Percentiles rank a stretch among this genome's conserved stretches.
Conservation (phyloP, 1,140 invertebrate species). For the Oryctes rhinoceros region DNA sequence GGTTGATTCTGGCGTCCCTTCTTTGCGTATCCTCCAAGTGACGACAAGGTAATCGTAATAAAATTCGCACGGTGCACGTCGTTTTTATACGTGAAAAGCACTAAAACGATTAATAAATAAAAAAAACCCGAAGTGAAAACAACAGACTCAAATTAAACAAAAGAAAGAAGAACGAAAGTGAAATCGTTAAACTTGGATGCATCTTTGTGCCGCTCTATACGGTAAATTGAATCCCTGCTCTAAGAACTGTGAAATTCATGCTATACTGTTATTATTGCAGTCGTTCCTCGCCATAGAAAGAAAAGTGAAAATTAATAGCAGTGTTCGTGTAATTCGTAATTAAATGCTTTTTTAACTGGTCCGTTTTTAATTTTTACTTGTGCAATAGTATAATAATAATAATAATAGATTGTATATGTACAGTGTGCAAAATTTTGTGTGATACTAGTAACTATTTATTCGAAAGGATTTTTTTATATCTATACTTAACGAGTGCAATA, state of each 20-base stretch:
- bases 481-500: constrained; percentile 17
- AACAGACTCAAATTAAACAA: background rate
- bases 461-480: background rate
- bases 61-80: background rate
- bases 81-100: too few species aligned
- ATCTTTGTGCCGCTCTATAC: background rate
- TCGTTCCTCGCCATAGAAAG: background rate
- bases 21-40: background rate
- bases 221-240: constrained; percentile 13
- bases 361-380: background rate
- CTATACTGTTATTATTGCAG: background rate
- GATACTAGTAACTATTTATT: background rate
- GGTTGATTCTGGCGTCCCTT: background rate
- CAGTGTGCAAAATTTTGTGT: background rate
- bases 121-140: background rate
- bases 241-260: constrained; percentile 32
- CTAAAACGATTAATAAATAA: too few species aligned
- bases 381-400: constrained; percentile 7
- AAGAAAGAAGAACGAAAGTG: constrained; percentile 9
- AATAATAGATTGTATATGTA: background rate
- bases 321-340: background rate
- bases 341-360: background rate
- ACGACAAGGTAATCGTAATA: background rate
- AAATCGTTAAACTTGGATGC: constrained; percentile 25
- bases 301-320: constrained; percentile 17